These are phyloP conservation scores for Lochmaea crataegi DNA, from an alignment of 2,888 invertebrate species.

Conservation along the genomic window DNA sequence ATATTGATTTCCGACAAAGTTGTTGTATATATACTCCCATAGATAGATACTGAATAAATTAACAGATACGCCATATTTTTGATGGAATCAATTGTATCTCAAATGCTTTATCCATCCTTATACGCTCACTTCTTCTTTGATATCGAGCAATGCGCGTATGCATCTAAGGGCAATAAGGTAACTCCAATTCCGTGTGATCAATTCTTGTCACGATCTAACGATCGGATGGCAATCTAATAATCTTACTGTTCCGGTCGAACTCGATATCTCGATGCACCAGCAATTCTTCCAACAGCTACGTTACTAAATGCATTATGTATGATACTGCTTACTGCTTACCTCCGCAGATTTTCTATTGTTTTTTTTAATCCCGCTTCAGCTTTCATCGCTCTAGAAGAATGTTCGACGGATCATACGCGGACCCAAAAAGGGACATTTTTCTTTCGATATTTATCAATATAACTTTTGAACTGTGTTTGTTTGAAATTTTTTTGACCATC, in stretches of 20 bases:
- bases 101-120: too few species aligned
- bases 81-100: too few species aligned
- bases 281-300: constrained; percentile 60
- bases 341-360: constrained; percentile 62
- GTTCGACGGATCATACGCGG: constrained; percentile 47
- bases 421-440: background rate
- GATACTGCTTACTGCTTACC: constrained; percentile 53
- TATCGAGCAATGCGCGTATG: constrained; percentile 23
- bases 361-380: constrained; percentile 56
- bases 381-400: constrained; percentile 52
- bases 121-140: too few species aligned
- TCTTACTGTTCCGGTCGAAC: constrained; percentile 65
- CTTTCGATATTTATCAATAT: too few species aligned
- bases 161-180: constrained; percentile 61
- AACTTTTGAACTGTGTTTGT: too few species aligned
- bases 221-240: constrained; percentile 66
- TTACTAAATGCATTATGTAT: constrained; percentile 60
- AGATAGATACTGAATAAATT: too few species aligned
- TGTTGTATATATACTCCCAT: too few species aligned
- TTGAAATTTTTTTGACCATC: too few species aligned
- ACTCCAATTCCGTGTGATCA: constrained; percentile 54
- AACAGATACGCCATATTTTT: too few species aligned
- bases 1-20: too few species aligned
- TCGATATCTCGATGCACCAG: constrained; percentile 54
- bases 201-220: constrained; percentile 60